phyloP scores from a whole-genome alignment of 2,113 vertebrate genomes.

The Pachypanchax playfairii region DNA sequence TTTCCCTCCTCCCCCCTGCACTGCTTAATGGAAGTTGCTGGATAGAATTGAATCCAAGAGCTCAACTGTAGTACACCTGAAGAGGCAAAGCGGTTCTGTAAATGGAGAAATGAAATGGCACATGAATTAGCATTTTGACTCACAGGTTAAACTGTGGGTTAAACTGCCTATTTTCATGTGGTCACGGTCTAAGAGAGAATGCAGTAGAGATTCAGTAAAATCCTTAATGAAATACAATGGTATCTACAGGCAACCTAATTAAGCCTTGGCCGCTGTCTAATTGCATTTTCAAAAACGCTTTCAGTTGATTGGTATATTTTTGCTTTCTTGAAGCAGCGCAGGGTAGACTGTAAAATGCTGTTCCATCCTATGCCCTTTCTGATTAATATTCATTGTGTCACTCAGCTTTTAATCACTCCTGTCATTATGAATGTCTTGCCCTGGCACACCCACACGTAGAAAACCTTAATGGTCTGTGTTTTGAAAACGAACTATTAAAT shows the following conservation, averaged over 20 bases:
- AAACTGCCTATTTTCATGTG: conserved; percentile 49
- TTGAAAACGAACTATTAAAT: conserved; percentile 49
- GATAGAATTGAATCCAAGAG: conserved; percentile 54
- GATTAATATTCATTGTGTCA: conserved; percentile 64
- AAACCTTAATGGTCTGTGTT: conserved; percentile 33
- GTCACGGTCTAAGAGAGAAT: conserved; percentile 62
- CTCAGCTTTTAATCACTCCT: conserved; percentile 63
- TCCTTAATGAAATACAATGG: conserved; percentile 67
- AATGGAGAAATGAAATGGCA: conserved; percentile 55
- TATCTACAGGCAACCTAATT: conserved; percentile 71
- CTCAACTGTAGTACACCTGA: conserved; percentile 41
- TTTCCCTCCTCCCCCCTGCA: conserved; percentile 4
- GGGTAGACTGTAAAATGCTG: conserved; percentile 40
- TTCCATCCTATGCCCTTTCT: conserved; percentile 38
- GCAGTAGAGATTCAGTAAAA: conserved; percentile 53
- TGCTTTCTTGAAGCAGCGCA: conserved; percentile 28
- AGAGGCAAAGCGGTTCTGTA: conserved; percentile 58
- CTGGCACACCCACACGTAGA: conserved; percentile 54
- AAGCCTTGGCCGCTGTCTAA: conserved; percentile 61
- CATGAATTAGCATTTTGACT: conserved; percentile 64
- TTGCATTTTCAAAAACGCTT: conserved; percentile 68
- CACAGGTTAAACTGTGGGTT: conserved; percentile 47
- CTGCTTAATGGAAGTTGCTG: conserved; percentile 46
- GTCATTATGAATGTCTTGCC: conserved; percentile 64
- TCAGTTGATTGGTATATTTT: conserved; percentile 65